Conservation (phyloP, 1,140 invertebrate species). For the Lasaia peninsularis region DNA sequence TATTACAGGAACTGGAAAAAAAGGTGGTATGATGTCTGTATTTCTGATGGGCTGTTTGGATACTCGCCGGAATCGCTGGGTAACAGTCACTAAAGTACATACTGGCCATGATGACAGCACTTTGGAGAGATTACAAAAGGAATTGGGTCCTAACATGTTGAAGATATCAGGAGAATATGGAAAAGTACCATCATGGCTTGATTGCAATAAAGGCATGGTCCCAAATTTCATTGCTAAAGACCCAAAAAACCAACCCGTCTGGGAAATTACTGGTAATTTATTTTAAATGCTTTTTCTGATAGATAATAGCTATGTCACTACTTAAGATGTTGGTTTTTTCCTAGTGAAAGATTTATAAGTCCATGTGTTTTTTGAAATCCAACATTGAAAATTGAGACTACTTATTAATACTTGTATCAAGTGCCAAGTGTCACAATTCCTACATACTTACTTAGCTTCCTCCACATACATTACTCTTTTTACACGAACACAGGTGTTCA, state of each 20-base stretch:
- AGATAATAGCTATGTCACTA: constrained; percentile 7
- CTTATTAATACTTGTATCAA: too few species aligned
- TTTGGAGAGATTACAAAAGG: constrained; percentile 85
- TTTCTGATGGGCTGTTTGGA: constrained; percentile 96
- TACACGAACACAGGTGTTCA: too few species aligned
- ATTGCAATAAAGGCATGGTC: constrained; percentile 88
- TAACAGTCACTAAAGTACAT: constrained; percentile 93
- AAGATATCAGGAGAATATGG: constrained; percentile 85
- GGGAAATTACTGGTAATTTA: constrained; percentile 89
- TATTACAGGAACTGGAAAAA: constrained; percentile 85
- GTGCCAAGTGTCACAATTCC: too few species aligned
- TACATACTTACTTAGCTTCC: too few species aligned
- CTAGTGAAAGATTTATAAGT: too few species aligned
- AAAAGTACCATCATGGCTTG: constrained; percentile 88
- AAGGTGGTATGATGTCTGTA: constrained; percentile 94
- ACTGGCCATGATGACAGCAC: constrained; percentile 92
- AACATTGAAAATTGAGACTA: too few species aligned
- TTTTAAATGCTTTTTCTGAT: constrained; percentile 9
- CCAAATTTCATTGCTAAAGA: constrained; percentile 93
- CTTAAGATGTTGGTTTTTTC: not conserved
- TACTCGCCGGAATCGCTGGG: constrained; percentile 82
- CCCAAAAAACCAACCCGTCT: constrained; percentile 92
- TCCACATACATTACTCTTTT: too few species aligned
- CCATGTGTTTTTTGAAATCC: too few species aligned
- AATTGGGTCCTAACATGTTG: constrained; percentile 83